Evolutionary conservation across 2,888 invertebrate species (phyloP), one percentile per base, ranked within the genome.

Genomic region (Cyclophora albipunctata): DNA sequence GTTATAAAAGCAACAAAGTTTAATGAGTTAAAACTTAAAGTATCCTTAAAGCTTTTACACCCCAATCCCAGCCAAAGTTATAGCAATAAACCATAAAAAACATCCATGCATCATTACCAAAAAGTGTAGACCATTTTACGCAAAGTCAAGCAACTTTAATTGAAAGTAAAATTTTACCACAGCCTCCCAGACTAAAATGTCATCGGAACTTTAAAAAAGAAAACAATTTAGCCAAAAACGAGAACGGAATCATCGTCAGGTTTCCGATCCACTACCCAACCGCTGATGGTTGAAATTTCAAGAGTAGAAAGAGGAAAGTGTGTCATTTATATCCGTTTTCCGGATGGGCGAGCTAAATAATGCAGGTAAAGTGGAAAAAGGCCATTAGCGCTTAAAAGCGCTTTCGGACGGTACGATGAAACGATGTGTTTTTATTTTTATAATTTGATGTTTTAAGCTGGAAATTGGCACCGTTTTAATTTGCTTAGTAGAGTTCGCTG

Each of bases 261-360:
- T 55, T 59, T 61, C 57, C 51, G 49, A 57, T 53, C 50, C 59
- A 61, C 57, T 61, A 57, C 55, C 49, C 42, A 51, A 53, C 50
- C 54, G 54, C 45, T 52, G 55, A 58, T 60, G 54, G 61, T 37
- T 48, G 52, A 50, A 53, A 54, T 50, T 59, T 56, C 46, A 57
- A 40, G 45, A 51, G 49, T 34, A 45, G 42, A 42, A 37, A 41
- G 57, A 55, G 60, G 58, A 58, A 67, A 70, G 67, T 66, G 66
- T 71, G 68, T 68, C 74, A 66, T 69, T 69, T 71, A 66, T 75
- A 74, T 73, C 72, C 67, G 71, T 71, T 73, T 72, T 72, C 68
- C 71, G 70, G 71, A 57, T 69, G 73, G 69, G 57, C 63, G 72
- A 65, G 64, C 66, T 71, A 71, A 78, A 77, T 77, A 74, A 73